Base-by-base conservation (phyloP, 2,888 invertebrate species). In the Teleogryllus oceanicus region DNA sequence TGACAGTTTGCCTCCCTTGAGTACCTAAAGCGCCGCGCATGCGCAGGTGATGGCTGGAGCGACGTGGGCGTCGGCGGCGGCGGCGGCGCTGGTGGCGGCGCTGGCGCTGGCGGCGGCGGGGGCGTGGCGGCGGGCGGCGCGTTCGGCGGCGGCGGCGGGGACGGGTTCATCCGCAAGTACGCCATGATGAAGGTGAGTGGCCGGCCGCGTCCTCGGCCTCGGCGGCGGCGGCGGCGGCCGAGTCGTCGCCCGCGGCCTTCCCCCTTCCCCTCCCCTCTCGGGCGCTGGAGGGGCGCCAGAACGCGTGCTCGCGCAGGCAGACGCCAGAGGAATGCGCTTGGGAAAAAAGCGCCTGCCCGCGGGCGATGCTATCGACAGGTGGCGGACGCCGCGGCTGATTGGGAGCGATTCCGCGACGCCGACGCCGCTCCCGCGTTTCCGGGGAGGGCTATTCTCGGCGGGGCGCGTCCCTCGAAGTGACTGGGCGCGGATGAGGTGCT, bases 161-260 rank as follows among this genome's bases (percentile, higher is more conserved):
- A 92, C 84, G 90, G 89, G 84, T 92, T 92, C 84, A 89, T 92
- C 84, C 92, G 92, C 85, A 92, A 92, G 87, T 92, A 92, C 84
- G 92, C 92, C 24, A 91, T 92, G 91, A 90, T 92, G 90, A 92
- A 92, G 90, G 92, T 92, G 86, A 86, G 84, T 78, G 74, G 50
- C 78, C 78, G 78, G 50, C 16, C 13, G 11, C 24, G 24, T 80
- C 21, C 50, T 78, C 78, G 21, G 50, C 62, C 21, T 49, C 49
- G 11, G 21, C 21, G 11, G 77, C 20, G 50, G 5, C 49, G 11
- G 21, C 21, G 11, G 77, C 20, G 50, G 8, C 49, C 49, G 78
- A 18, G 50, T 16, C 20, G 24, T 12, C 50, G 24, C 12, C 77
- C n/a, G 78, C 20, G 18, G 78, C 21, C 37, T 37, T 8, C 37